Evolutionary conservation across 1,140 invertebrate genomes (phyloP), one percentile per base, ranked within the genome.

Genomic region (Sitophilus oryzae): DNA sequence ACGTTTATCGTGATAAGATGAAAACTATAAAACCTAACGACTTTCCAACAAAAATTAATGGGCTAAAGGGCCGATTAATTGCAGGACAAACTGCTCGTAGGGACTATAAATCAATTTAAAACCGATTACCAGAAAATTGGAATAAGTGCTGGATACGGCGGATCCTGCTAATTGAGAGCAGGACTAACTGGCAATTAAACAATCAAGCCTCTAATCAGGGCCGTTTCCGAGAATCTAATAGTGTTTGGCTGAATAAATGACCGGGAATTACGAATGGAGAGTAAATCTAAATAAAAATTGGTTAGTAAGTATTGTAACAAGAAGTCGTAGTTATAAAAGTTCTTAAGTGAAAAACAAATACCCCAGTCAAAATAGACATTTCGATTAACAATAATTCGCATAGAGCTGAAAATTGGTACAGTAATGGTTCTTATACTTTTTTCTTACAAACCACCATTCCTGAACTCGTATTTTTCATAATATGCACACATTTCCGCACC

Each of bases 21-120:
- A 5, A 30, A 30, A 30, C 25, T 30, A 30, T 30, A 30, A 30
- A 30, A 30, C 25, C 11, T 30, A 30, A 30, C 25, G 25, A 11
- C 25, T 5, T 11, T 30, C 11, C 25, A 5, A 30, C 25, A 30
- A 30, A 30, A 30, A 30, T 30, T 30, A 30, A 30, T 30, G 25
- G 25, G 11, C 5, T 6, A 30, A 52, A 52, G 25, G 50, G 40
- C 50, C 41, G 44, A 52, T 52, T 52, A 52, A 52, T 52, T 23
- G 38, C 25, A 20, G 50, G 40, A 19, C 10, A 42, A 42, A 42
- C 40, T 42, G 40, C 25, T 30, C 25, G 25, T 30, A 30, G 25
- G 25, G 25, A 9, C 19, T 20, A 44, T 52, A 52, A 52, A 52
- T 52, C 50, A 52, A 52, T 52, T 52, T 52, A 52, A 52, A 52